phyloP scores from a whole-genome alignment of 2,888 invertebrate species.

The Drosophila histrio region DNA sequence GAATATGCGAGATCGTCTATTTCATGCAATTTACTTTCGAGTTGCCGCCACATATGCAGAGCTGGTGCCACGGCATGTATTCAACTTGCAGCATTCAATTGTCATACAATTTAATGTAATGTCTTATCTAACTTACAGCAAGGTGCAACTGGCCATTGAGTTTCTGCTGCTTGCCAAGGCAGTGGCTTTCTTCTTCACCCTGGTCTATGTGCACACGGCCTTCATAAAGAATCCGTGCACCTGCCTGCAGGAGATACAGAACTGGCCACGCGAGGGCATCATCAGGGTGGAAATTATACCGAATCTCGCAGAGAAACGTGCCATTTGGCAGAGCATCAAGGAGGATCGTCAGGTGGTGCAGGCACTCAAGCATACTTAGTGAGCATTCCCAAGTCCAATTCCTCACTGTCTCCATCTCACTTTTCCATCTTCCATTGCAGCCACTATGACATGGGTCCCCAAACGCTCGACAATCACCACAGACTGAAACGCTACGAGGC shows the following conservation, averaged over 20 bases:
- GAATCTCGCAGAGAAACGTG: constrained; percentile 76
- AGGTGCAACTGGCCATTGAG: constrained; percentile 80
- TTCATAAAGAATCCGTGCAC: constrained; percentile 97
- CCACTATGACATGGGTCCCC: constrained; percentile 81
- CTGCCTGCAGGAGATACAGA: constrained; percentile 94
- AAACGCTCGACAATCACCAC: constrained; percentile 73
- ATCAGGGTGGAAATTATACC: constrained; percentile 85
- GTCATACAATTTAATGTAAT: background rate
- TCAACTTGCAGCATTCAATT: background rate
- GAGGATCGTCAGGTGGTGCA: constrained; percentile 73
- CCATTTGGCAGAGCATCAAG: constrained; percentile 68
- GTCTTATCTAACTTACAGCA: constrained; percentile 55
- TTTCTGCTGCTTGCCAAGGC: constrained; percentile 86
- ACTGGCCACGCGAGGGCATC: constrained; percentile 98
- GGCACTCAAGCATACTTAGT: constrained; percentile 74
- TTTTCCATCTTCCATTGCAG: constrained; percentile 39
- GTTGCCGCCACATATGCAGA: constrained; percentile 96
- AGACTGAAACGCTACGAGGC: constrained; percentile 71
- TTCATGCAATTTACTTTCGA: constrained; percentile 97
- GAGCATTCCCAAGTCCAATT: constrained; percentile 14
- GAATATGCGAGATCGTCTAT: constrained; percentile 95
- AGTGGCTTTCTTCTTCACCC: constrained; percentile 92
- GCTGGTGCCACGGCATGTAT: constrained; percentile 92
- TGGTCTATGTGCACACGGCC: constrained; percentile 97
- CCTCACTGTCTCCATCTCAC: background rate